Evolutionary conservation across 30 jellyfish, hydroid and myxozoan species (phyloP), one percentile per base, ranked within the genome.

Genomic region (Pelagia noctiluca): DNA sequence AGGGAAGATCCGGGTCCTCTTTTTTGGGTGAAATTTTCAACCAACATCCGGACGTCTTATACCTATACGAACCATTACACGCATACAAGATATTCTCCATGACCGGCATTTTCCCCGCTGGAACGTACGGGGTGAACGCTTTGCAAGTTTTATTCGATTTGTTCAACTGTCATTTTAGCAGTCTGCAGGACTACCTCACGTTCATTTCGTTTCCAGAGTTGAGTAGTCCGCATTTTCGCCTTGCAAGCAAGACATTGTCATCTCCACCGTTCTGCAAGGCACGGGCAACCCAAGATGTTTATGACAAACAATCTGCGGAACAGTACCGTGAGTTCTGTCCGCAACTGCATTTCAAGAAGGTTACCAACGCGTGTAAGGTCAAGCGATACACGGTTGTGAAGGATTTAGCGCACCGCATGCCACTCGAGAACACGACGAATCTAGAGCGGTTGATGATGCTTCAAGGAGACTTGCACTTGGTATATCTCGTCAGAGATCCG

Each of bases 1-100:
- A 81, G 50, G 97, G 97, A n/a, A 92, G 99, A 29, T 95, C 99
- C 0, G 99, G 99, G 31, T 95, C 99, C 0, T 95, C 99, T 2
- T 95, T 95, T 75, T 88, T 95, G 30, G 99, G 99, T 4, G 97
- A 95, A 84, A 84, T 95, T 28, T 95, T 95, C 92, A 95, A 95
- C 76, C 96, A 90, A 29, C 89, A 89, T 42, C 88, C 91, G 0
- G 94, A 88, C 26, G 97, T 79, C 12, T 76, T 95, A 88, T 95
- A 88, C 63, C 31, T 82, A 23, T 86, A 88, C 90, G 99, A 95
- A 63, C 99, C 99, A 0, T 66, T 95, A 71, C 99, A 95, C 42
- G 89, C 97, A 30, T 85, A 76, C 63, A 75, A 85, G 26, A 82
- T 80, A 16, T 89, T 95, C 77, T 74, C 90, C 23, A 78, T 75